Base-by-base conservation (phyloP, 2,888 invertebrate genomes). In the Acanthopleura granulata region DNA sequence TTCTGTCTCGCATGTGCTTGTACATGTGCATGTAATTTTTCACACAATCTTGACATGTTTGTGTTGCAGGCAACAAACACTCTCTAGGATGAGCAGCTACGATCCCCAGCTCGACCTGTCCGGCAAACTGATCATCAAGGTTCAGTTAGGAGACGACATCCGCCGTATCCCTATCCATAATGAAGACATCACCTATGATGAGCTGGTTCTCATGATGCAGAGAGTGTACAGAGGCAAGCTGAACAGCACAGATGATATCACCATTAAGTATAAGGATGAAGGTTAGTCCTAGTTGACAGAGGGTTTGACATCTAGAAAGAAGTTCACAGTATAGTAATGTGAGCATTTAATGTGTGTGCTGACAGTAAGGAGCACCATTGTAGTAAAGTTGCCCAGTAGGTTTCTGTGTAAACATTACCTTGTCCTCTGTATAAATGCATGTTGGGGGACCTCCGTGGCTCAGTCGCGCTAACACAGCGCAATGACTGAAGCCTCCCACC, bases 141-240 rank as follows among this genome's bases (percentile, higher is more conserved):
- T 92, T 70, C 93, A 93, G 87, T 90, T 94, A 75, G 93, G 93
- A 27, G 93, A 94, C 88, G 94, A 94, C 89, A 94, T 94, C 77
- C 91, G 94, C 27, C 91, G 94, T 81, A 94, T 94, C 79, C 93
- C 94, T 14, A 94, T 94, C 76, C 94, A 94, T 89, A 94, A 94
- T 91, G 94, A 94, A 88, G 94, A 94, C 76, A 93, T 94, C 82
- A 94, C 94, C 0, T 94, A 94, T 85, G 91, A 91, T 82, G 91
- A 94, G 88, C 89, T 94, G 73, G 92, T 94, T 74, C 90, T 94
- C 74, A 94, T 94, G 94, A 94, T 94, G 94, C 94, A 94, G 87
- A 89, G 94, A 81, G 93, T 94, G 11, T 94, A 94, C 88, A 89
- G 93, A 74, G 94, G 93, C 18, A 93, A 93, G 87, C 88, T 94